phyloP scores from a whole-genome alignment of 2,888 invertebrate species.

The Leptinotarsa rubiginosa region DNA sequence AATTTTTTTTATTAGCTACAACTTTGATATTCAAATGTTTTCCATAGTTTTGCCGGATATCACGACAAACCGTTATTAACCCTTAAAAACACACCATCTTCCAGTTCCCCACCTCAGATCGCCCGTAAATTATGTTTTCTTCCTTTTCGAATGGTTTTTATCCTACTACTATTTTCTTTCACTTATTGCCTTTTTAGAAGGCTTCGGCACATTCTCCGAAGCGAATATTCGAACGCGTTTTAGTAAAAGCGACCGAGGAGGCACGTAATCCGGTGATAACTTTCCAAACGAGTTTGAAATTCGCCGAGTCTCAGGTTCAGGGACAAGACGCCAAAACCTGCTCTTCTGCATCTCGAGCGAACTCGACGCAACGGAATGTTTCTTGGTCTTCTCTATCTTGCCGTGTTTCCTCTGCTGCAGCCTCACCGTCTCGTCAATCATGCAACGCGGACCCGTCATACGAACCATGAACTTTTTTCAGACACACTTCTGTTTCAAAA shows the following conservation, averaged over 20 bases:
- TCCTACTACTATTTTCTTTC: no score
- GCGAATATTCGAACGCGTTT: slow-evolving; percentile 7
- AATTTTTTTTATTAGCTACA: no score
- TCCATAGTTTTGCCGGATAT: no score
- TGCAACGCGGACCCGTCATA: background rate
- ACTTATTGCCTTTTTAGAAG: no score
- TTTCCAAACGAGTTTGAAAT: slow-evolving; percentile 41
- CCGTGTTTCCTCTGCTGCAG: background rate
- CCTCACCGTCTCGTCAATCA: background rate
- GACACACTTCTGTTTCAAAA: no score
- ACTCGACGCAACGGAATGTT: slow-evolving; percentile 28
- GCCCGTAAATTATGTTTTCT: no score
- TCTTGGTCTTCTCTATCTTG: slow-evolving; percentile 17
- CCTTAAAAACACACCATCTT: no score
- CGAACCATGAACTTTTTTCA: no score
- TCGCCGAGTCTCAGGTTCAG: slow-evolving; percentile 35
- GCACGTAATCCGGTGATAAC: slow-evolving; percentile 32
- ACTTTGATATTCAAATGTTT: no score
- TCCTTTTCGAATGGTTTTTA: no score
- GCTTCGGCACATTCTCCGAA: background rate
- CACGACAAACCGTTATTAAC: no score
- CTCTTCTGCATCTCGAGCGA: slow-evolving; percentile 9
- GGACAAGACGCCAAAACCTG: slow-evolving; percentile 35
- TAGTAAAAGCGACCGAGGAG: slow-evolving; percentile 14
- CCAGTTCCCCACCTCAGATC: no score